These are phyloP conservation scores for Branchellion lobata DNA, from an alignment of 2,888 invertebrate genomes.

Conservation along the genomic window DNA sequence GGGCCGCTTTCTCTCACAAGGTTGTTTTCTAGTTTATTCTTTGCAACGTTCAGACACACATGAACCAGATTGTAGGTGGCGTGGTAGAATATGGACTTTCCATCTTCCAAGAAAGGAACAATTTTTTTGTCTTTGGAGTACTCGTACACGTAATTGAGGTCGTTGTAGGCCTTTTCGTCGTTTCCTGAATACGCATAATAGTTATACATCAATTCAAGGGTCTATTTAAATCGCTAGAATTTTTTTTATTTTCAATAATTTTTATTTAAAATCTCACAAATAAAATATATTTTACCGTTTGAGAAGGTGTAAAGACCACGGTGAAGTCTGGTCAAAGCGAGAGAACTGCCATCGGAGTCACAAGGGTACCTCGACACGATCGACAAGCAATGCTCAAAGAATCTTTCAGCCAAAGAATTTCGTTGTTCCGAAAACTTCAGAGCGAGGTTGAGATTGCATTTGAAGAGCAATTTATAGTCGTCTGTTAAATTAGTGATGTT, in stretches of 20 bases:
- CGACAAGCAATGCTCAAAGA: constrained; percentile 27
- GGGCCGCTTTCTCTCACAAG: constrained; percentile 11
- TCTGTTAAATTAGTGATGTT: neutral
- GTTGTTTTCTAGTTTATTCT: constrained; percentile 1
- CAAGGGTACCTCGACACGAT: constrained; percentile 33
- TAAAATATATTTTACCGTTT: constrained; percentile 8
- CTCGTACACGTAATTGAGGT: constrained; percentile 34
- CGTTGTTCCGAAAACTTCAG: constrained; percentile 22
- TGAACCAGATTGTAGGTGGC: constrained; percentile 17
- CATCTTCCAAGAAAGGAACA: constrained; percentile 11
- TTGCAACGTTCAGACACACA: constrained; percentile 28
- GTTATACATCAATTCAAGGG: too few species aligned
- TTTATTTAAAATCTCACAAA: too few species aligned
- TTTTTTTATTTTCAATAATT: too few species aligned
- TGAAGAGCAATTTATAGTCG: constrained; percentile 28
- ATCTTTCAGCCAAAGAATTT: constrained; percentile 26
- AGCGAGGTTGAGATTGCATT: constrained; percentile 28
- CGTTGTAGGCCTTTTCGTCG: constrained; percentile 10
- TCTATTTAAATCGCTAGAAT: too few species aligned
- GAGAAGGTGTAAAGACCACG: constrained; percentile 21
- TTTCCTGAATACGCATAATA: neutral
- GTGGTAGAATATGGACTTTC: constrained; percentile 12
- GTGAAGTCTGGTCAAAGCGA: constrained; percentile 28
- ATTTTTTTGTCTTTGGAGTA: constrained; percentile 7
- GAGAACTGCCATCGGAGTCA: constrained; percentile 35